Percentiles rank a stretch among this genome's conserved stretches.
phyloP scores from a whole-genome alignment of 2,797 vertebrate genomes.

The Sebastes vulpes region DNA sequence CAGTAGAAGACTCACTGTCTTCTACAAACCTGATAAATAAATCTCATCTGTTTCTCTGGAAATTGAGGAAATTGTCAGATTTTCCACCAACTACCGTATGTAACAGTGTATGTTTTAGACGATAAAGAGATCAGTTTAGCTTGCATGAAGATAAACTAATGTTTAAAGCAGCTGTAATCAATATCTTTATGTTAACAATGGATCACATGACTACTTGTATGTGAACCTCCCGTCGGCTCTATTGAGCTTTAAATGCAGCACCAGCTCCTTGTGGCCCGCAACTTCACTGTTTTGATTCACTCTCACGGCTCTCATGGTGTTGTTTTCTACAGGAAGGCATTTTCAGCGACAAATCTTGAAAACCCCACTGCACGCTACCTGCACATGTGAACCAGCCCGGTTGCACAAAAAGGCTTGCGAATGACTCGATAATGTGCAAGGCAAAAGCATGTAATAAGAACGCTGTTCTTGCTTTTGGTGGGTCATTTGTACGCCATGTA shows the following conservation, averaged over 20 bases:
- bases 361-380: neutral
- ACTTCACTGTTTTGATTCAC: neutral
- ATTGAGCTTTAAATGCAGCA: neutral
- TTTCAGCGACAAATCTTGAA: neutral
- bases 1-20: conserved; percentile 14
- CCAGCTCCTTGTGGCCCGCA: neutral
- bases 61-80: neutral
- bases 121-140: neutral
- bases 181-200: neutral
- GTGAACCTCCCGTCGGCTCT: neutral
- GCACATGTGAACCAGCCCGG: neutral
- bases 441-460: too few species aligned
- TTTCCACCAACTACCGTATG: neutral
- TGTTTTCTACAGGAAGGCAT: neutral
- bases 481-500: too few species aligned
- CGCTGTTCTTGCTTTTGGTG: too few species aligned
- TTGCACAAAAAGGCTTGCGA: too few species aligned
- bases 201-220: neutral
- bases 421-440: too few species aligned
- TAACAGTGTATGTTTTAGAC: neutral
- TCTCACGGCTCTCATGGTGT: too few species aligned
- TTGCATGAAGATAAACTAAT: neutral
- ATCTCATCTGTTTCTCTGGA: conserved; percentile 12
- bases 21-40: conserved; percentile 34
- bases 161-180: neutral